Percentiles rank a stretch among this genome's conserved stretches.
phyloP scores from a whole-genome alignment of 1,140 invertebrate species.

The Drosophila navojoa region DNA sequence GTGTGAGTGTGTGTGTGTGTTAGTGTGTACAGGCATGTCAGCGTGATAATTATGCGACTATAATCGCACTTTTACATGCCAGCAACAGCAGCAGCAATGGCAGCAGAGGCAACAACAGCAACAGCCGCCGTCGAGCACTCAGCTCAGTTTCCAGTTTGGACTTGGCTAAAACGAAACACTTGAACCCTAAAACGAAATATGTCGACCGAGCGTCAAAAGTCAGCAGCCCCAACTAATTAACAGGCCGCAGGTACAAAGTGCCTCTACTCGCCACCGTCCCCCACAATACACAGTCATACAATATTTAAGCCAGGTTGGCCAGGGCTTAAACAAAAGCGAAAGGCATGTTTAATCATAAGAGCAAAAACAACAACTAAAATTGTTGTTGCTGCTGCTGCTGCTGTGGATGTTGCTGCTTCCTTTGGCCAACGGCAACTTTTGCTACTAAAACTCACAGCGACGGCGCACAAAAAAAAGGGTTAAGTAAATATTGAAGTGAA shows the following conservation, averaged over 20 bases:
- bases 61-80: constrained; percentile 82
- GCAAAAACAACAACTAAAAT: constrained; percentile 72
- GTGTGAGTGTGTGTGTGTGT: constrained; percentile 11
- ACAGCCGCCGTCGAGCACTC: constrained; percentile 1
- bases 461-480: constrained; percentile 71
- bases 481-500: constrained; percentile 81
- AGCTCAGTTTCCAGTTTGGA: neutral
- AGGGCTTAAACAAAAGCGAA: constrained; percentile 77
- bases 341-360: constrained; percentile 82
- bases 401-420: constrained; percentile 45
- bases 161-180: constrained; percentile 48
- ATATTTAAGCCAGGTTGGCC: constrained; percentile 75
- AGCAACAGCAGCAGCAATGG: constrained; percentile 26
- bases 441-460: constrained; percentile 47
- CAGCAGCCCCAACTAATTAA: constrained; percentile 77
- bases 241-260: constrained; percentile 71
- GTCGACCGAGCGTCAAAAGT: constrained; percentile 75
- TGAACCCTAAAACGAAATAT: constrained; percentile 79
- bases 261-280: neutral
- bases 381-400: constrained; percentile 43
- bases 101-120: neutral
- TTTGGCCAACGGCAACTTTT: constrained; percentile 59
- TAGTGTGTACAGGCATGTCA: constrained; percentile 70
- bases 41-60: constrained; percentile 83
- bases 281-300: constrained; percentile 63